Evolutionary conservation across 2,797 vertebrate species (phyloP).

Genomic region (Urocyon cinereoargenteus): DNA sequence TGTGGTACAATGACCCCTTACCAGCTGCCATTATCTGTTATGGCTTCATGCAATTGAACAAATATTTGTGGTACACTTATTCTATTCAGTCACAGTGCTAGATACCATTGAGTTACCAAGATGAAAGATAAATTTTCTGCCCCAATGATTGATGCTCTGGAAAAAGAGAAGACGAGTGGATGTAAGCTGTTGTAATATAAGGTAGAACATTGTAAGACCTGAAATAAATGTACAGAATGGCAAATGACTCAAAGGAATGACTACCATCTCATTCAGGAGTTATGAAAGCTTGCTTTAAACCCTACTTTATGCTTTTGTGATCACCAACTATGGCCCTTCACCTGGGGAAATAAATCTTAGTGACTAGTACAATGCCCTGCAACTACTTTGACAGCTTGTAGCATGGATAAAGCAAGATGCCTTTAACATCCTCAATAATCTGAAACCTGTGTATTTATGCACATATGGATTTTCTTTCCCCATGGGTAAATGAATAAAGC

Average conservation of each 20-base stretch:
- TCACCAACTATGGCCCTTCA: background rate
- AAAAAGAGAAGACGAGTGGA: background rate
- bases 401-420: background rate
- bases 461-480: background rate
- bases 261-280: background rate
- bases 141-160: background rate
- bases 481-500: background rate
- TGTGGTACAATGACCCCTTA: background rate
- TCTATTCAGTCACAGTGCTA: background rate
- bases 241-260: constrained; percentile 1
- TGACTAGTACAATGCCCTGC: background rate
- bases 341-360: background rate
- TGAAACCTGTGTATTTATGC: background rate
- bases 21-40: background rate
- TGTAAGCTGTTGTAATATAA: background rate
- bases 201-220: background rate
- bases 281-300: background rate
- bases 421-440: background rate
- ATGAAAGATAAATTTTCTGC: background rate
- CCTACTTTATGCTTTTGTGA: background rate
- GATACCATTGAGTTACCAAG: background rate
- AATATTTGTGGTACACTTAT: background rate
- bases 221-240: background rate
- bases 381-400: background rate
- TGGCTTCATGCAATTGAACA: background rate